A percentile compares a stretch with the other conserved stretches of the same genome.
Conservation (phyloP, 2,113 vertebrate species). For the Raphicerus campestris region DNA sequence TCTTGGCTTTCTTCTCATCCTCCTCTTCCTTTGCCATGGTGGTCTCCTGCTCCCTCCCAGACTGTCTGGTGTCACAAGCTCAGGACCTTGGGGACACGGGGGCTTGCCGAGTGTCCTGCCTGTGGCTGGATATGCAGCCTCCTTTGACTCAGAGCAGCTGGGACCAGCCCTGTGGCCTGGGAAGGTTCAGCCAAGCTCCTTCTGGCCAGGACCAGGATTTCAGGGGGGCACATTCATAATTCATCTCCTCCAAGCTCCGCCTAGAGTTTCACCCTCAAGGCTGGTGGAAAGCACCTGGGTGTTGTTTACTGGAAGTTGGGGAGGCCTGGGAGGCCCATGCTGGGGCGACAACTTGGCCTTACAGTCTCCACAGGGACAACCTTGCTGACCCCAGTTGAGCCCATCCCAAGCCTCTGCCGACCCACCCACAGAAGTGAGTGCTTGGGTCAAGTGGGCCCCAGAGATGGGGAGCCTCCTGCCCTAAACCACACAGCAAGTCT, state of each 20-base stretch:
- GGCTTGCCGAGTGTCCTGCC: background rate
- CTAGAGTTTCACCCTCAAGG: constrained; percentile 61
- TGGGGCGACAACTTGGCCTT: background rate
- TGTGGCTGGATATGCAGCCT: background rate
- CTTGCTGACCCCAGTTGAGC: background rate
- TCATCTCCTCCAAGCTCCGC: constrained; percentile 40
- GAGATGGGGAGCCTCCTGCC: background rate
- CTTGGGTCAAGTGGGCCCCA: background rate
- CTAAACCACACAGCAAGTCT: background rate
- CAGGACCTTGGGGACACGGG: background rate
- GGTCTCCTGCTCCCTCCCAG: background rate
- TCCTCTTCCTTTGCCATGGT: constrained; percentile 69
- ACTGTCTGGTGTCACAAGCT: background rate
- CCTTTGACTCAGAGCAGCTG: background rate
- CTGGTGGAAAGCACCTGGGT: constrained; percentile 22
- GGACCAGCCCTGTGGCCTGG: background rate
- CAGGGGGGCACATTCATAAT: constrained; percentile 57
- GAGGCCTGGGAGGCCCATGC: background rate
- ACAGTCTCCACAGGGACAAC: background rate
- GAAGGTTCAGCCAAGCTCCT: background rate
- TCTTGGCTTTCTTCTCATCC: constrained; percentile 73
- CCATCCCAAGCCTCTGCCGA: background rate
- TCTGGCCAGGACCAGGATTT: background rate
- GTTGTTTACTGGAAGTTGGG: background rate
- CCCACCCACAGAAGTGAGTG: background rate